Percentiles rank a stretch among this genome's conserved stretches.
Conservation (phyloP, 2,113 vertebrate genomes). For the Colinus virginianus region DNA sequence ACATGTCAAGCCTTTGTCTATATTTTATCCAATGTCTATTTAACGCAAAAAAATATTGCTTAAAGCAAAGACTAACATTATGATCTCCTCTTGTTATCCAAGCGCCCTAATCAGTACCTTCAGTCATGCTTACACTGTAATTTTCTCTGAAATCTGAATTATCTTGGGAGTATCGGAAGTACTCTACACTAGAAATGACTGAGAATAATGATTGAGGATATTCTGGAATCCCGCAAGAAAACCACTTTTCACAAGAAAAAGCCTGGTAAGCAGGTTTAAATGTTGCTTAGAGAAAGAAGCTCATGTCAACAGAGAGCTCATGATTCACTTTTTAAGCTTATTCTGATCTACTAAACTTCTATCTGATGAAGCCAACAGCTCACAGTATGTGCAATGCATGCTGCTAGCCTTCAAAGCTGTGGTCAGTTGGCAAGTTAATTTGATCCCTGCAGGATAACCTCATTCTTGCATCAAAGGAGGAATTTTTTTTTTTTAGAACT, state of each 20-base stretch:
- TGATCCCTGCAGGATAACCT: slow-evolving; percentile 71
- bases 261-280: background rate
- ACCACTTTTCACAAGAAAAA: background rate
- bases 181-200: background rate
- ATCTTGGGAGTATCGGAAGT: background rate
- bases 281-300: slow-evolving; percentile 13
- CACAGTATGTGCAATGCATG: slow-evolving; percentile 46
- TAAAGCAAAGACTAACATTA: background rate
- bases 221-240: slow-evolving; percentile 6
- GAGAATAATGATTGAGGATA: background rate
- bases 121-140: background rate
- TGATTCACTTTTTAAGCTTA: slow-evolving; percentile 60
- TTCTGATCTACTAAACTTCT: slow-evolving; percentile 62
- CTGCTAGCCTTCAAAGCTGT: slow-evolving; percentile 64
- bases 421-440: slow-evolving; percentile 68
- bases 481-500: slow-evolving; percentile 23
- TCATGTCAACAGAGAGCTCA: slow-evolving; percentile 19
- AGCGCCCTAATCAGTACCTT: background rate
- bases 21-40: background rate
- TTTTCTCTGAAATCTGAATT: background rate
- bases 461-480: slow-evolving; percentile 73
- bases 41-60: background rate
- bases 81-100: background rate
- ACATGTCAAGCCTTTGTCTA: background rate
- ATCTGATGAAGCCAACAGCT: slow-evolving; percentile 61